Percentiles rank a stretch among this genome's conserved stretches.
These are phyloP conservation scores for Microdon myrmicae DNA, from an alignment of 2,888 invertebrate genomes.

Conservation along the genomic window DNA sequence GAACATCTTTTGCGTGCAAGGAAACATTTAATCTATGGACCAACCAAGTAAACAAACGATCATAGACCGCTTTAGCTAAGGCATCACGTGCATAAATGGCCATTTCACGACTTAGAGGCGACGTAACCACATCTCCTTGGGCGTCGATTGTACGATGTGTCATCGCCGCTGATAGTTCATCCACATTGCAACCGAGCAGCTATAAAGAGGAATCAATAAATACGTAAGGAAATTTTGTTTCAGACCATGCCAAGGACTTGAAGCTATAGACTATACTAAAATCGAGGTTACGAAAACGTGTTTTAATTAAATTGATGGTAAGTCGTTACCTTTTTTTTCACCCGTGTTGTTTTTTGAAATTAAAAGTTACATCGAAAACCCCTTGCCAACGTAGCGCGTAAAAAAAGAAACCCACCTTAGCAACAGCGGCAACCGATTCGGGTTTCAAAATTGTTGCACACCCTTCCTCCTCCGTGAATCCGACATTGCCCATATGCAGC, in stretches of 20 bases:
- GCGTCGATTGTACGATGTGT: slow-evolving; percentile 89
- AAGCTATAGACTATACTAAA: not conserved
- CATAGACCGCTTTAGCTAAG: slow-evolving; percentile 90
- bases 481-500: slow-evolving; percentile 87
- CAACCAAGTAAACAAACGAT: slow-evolving; percentile 90
- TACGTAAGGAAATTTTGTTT: not conserved
- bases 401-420: slow-evolving; percentile 70
- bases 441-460: slow-evolving; percentile 75
- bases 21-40: slow-evolving; percentile 83
- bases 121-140: slow-evolving; percentile 82
- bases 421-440: slow-evolving; percentile 74
- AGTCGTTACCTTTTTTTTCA: no score
- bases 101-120: slow-evolving; percentile 82
- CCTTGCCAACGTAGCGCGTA: slow-evolving; percentile 69
- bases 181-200: slow-evolving; percentile 79
- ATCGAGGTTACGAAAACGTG: not conserved
- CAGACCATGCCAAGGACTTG: not conserved
- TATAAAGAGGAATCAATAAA: slow-evolving; percentile 61
- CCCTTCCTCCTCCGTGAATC: slow-evolving; percentile 80
- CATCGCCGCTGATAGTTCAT: slow-evolving; percentile 76
- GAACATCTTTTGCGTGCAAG: slow-evolving; percentile 72
- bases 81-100: slow-evolving; percentile 90
- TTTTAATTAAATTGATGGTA: not conserved
- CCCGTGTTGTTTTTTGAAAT: not conserved
- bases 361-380: not conserved